Base-by-base conservation (phyloP, 2,888 invertebrate species). In the Clusia tigrina region DNA sequence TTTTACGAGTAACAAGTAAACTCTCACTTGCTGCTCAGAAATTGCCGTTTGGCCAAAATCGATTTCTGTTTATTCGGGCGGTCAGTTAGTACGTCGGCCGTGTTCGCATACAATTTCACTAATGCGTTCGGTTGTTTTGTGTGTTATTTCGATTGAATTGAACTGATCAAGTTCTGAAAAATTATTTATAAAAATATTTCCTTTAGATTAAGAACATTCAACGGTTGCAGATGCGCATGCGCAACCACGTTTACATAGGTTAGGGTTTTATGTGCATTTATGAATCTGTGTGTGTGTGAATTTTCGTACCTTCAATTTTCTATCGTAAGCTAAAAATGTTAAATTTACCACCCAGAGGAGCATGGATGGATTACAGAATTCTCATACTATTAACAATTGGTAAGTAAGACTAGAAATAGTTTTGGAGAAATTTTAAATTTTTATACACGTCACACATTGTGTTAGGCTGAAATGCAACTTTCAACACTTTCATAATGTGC, bases 401-500 rank as follows among this genome's bases (percentile, higher is more conserved):
- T 54, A 59, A 59, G 59, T 59, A 15, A 58, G 52, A 15, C 9
- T 51, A 15, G n/a, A 24, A 22, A 42, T 56, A 32, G 24, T 22
- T 24, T 17, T 25, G 48, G 46, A 12, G 37, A 61, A 62, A 57
- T 65, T 59, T 62, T 62, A 62, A 59, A 56, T 65, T 55, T 60
- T 53, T 53, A 26, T 10, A 38, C 6, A 58, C 53, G 54, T 25
- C 54, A 57, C 60, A 60, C 57, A 60, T 64, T 60, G 60, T 60
- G 64, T 60, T 60, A 25, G 38, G 38, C 51, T 32, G 58, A 64
- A 63, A 64, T 66, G 66, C 25, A 54, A 48, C 25, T 56, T 63
- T 61, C 60, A 61, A 56, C 25, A 25, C 42, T 37, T 15, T 52
- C 38, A 24, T 52, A 38, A n/a, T n/a, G n/a, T n/a, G n/a, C n/a